Evolutionary conservation across 1,140 invertebrate species (phyloP).

Genomic region (Idris sp.): DNA sequence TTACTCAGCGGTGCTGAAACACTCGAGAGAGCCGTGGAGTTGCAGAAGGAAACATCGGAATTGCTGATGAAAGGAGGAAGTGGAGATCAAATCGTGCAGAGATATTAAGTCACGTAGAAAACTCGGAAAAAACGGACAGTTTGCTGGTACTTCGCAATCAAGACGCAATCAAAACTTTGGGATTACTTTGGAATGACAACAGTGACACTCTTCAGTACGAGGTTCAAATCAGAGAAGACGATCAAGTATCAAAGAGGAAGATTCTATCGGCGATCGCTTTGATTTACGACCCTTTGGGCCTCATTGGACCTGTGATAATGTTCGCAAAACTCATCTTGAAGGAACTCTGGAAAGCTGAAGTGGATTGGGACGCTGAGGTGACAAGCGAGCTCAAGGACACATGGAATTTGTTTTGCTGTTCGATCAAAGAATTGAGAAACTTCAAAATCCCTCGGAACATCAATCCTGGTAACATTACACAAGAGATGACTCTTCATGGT

Average conservation of each 20-base stretch:
- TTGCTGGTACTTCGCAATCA: not conserved
- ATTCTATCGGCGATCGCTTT: too few species aligned
- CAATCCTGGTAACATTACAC: not conserved
- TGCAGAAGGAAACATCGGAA: not conserved
- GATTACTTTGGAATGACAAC: not conserved
- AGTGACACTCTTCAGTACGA: not conserved
- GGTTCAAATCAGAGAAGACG: too few species aligned
- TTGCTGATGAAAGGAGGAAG: not conserved
- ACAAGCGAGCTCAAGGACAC: not conserved
- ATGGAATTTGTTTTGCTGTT: not conserved
- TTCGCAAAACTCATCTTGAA: not conserved
- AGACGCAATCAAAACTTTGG: slow-evolving; percentile 1
- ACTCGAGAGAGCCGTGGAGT: not conserved
- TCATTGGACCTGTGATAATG: not conserved
- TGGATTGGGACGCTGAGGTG: not conserved
- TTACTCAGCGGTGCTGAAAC: not conserved
- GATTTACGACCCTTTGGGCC: not conserved
- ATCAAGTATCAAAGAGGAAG: too few species aligned
- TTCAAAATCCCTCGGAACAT: not conserved
- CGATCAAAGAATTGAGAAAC: not conserved
- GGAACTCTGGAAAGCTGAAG: not conserved
- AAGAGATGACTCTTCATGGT: not conserved
- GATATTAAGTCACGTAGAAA: too few species aligned
- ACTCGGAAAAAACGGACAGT: not conserved
- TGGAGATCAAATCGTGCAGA: too few species aligned